These are phyloP conservation scores for Aporophyla lueneburgensis DNA, from an alignment of 2,888 invertebrate species.

Conservation along the genomic window DNA sequence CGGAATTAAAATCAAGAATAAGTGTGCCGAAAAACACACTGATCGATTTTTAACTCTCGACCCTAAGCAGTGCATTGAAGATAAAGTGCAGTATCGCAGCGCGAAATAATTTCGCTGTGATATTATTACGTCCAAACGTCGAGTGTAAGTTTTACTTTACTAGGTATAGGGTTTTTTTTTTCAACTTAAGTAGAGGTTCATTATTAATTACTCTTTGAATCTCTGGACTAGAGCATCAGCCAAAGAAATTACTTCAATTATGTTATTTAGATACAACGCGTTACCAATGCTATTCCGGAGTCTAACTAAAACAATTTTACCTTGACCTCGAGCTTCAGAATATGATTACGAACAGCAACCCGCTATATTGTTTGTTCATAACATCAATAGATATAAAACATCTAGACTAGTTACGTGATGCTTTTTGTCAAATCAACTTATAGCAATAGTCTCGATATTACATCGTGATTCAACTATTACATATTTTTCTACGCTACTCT, in stretches of 20 bases:
- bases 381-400: background rate
- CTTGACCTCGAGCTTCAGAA: background rate
- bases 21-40: too few species aligned
- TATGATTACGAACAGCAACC: background rate
- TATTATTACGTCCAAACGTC: too few species aligned
- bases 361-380: background rate
- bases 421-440: conserved; percentile 22
- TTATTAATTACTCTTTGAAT: too few species aligned
- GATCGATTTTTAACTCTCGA: too few species aligned
- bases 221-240: background rate
- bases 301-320: background rate
- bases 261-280: background rate
- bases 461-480: conserved; percentile 20
- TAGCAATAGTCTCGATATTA: background rate
- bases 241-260: background rate
- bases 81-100: too few species aligned
- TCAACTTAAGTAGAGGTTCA: too few species aligned
- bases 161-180: too few species aligned
- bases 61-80: too few species aligned
- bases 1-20: too few species aligned
- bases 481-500: background rate
- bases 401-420: background rate
- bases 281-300: background rate
- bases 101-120: too few species aligned
- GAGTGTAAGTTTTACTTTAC: too few species aligned